Evolutionary conservation across 2,113 vertebrate genomes (phyloP), one percentile per base, ranked within the genome.

Genomic region (Danionella cerebrum): DNA sequence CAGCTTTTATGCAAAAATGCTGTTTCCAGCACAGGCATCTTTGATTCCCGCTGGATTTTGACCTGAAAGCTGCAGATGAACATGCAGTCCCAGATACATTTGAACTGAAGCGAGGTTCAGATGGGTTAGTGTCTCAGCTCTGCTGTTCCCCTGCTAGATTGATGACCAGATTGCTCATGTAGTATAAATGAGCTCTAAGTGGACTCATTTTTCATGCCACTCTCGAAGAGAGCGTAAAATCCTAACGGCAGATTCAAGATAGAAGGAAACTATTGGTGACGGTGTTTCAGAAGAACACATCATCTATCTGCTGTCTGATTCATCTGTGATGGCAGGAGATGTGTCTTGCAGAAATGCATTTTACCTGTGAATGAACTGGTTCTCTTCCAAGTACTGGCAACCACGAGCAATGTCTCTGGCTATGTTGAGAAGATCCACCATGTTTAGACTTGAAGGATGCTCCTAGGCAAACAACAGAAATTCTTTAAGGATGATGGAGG

Each of bases 291-390:
- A 39, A n/a, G 33, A 62, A 36, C 35, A 42, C 33, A 48, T 16
- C 22, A 13, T 13, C 27, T 50, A 58, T 70, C 48, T 73, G 70
- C 50, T 58, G 53, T 33, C 14, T 51, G n/a, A 44, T 44, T 27
- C 62, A 27, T 45, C 10, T 13, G 24, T 16, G 44, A 42, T 14
- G 13, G 45, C 21, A 33, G 16, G 14, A 36, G 38, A 36, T 55
- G 35, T 41, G 39, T 16, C 55, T 33, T 27, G 22, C 29, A n/a
- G 41, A 36, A 42, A 21, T 16, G 6, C 24, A 11, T 35, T n/a
- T 41, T 70, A 98, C 96, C 96, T 92, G 87, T 98, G 96, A 72
- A 99, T 99, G 80, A 99, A 99, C 75, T 97, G 96, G 78, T 98
- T 99, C 77, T 99, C 96, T 80, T 99, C 96, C 69, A 99, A 81